Evolutionary conservation across 2,113 vertebrate genomes (phyloP).

Genomic region (Callipepla squamata): DNA sequence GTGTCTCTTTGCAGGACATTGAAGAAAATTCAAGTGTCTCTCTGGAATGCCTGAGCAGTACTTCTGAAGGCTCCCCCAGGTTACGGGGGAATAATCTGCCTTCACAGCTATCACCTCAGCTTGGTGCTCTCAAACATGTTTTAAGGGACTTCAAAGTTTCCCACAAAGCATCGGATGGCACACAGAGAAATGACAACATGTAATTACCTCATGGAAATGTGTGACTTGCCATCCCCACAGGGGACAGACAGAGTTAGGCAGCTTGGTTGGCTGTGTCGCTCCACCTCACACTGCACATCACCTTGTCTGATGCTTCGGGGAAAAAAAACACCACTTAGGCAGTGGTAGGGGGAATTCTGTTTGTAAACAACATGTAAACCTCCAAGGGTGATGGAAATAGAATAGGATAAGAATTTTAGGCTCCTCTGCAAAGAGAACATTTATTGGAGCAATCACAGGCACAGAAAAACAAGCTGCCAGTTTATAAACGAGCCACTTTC

Average conservation of each 20-base stretch:
- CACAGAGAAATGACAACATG: constrained; percentile 1
- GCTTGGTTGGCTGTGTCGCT: not conserved
- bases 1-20: not conserved
- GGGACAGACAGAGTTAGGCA: not conserved
- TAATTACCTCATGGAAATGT: constrained; percentile 22
- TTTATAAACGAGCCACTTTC: not conserved
- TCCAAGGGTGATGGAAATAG: not conserved
- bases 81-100: not conserved
- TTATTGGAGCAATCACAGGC: not conserved
- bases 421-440: not conserved
- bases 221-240: not conserved
- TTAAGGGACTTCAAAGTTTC: not conserved
- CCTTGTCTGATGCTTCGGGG: not conserved
- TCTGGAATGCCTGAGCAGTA: not conserved
- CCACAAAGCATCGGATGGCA: not conserved
- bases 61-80: not conserved
- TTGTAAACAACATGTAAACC: not conserved
- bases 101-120: not conserved
- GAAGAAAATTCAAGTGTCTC: not conserved
- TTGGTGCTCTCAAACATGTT: not conserved
- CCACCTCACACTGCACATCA: not conserved
- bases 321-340: not conserved
- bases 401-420: not conserved
- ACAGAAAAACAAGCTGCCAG: not conserved
- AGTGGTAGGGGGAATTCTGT: not conserved